Evolutionary conservation across 30 jellyfish, hydroid and myxozoan genomes (phyloP).

Genomic region (Aurelia coerulea): DNA sequence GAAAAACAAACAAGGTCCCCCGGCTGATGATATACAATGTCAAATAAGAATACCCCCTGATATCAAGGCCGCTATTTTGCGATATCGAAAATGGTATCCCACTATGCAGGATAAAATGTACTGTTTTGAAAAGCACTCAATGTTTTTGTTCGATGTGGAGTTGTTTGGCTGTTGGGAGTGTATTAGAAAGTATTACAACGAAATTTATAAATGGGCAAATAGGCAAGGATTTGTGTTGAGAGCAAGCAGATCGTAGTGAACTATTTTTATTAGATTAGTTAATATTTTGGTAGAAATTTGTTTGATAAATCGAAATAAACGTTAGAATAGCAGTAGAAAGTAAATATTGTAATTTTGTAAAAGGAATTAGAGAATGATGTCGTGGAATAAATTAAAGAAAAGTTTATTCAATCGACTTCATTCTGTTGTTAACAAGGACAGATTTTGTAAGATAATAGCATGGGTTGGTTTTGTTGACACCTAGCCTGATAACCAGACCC

Average conservation of each 20-base stretch:
- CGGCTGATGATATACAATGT: constrained; percentile 30
- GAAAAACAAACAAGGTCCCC: constrained; percentile 19
- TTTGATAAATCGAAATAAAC: not conserved
- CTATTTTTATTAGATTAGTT: no score
- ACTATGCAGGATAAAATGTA: constrained; percentile 51
- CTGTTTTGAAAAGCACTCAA: constrained; percentile 66
- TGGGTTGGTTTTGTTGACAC: no score
- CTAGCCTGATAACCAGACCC: no score
- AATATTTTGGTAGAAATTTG: not conserved
- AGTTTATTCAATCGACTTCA: no score
- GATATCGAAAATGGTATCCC: constrained; percentile 55
- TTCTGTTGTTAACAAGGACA: no score
- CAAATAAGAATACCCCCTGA: constrained; percentile 44
- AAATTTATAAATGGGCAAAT: constrained; percentile 60
- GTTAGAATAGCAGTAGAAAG: no score
- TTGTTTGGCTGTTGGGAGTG: constrained; percentile 69
- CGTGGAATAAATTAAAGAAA: no score
- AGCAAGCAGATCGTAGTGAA: not conserved
- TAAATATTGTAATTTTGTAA: no score
- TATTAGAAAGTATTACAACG: constrained; percentile 54
- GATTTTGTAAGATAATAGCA: no score
- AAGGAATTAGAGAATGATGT: no score
- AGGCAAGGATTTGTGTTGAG: constrained; percentile 41
- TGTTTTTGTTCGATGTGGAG: constrained; percentile 38
- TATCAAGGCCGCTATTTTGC: constrained; percentile 12